These are phyloP conservation scores for Panthera tigris DNA, from an alignment of 2,113 vertebrate species.

Conservation along the genomic window DNA sequence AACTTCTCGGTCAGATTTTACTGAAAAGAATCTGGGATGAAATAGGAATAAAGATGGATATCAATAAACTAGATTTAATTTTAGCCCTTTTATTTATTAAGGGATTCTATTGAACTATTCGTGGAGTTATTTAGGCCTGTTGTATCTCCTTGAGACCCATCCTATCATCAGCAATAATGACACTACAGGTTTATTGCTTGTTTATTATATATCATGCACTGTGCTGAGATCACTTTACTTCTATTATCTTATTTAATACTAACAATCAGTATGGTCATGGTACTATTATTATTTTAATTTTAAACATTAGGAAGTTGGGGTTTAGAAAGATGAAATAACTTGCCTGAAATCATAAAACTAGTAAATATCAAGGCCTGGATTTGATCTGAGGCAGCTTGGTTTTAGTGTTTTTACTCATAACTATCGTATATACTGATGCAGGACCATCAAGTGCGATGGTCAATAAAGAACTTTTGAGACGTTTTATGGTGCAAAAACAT, in stretches of 20 bases:
- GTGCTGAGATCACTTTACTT: background rate
- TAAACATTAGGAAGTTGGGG: background rate
- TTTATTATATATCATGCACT: background rate
- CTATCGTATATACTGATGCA: background rate
- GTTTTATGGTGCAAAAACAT: background rate
- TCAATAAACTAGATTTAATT: background rate
- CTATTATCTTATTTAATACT: background rate
- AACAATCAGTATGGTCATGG: background rate
- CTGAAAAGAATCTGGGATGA: background rate
- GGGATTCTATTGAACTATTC: background rate
- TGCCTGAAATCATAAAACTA: background rate
- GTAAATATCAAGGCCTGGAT: background rate
- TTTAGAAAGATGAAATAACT: background rate
- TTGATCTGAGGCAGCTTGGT: background rate
- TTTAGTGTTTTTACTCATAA: background rate
- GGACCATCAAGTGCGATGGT: background rate
- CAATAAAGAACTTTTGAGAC: background rate
- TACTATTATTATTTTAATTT: background rate
- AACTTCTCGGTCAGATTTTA: background rate
- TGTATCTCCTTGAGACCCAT: background rate
- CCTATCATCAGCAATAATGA: background rate
- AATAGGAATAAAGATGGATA: background rate
- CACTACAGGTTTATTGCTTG: background rate
- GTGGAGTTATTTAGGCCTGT: background rate
- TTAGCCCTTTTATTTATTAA: background rate